Evolutionary conservation across 2,888 invertebrate species (phyloP), one percentile per base, ranked within the genome.

Genomic region (Epistrophella euchroma): DNA sequence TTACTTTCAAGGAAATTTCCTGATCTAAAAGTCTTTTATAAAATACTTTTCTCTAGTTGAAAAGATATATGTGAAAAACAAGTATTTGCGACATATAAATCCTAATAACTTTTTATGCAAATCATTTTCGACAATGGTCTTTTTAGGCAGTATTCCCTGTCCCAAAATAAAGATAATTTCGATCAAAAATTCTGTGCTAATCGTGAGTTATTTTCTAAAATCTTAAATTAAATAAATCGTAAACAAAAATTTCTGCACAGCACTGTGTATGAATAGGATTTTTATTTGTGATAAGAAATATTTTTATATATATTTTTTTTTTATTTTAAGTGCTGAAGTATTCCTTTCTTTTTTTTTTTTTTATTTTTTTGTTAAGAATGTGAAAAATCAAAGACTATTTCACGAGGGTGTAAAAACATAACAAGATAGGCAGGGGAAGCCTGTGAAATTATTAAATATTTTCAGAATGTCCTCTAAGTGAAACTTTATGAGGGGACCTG

Each of bases 381-480:
- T 28, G 28, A 71, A 84, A 80, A 84, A 80, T 80, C 80, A 76
- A 85, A 76, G 72, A 66, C 43, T 35, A 66, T 68, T 66, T 45
- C 66, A 52, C 22, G 45, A 58, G 45, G 28, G 62, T 55, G 32
- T 22, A 45, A 37, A 37, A 13, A 43, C 43, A 13, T 2, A 47
- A 58, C 25, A 19, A 11, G 58, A 64, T 40, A 70, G 68, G 47
- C 45, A 70, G 68, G 47, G 56, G 66, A 66, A 72, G 66, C 60
- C 7, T 22, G 71, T 17, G 84, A 74, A 73, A 74, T 78, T 78
- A 62, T 78, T 70, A 73, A 83, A 78, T 56, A 56, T 74, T 83
- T 74, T 62, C 45, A 66, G 58, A 72, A 60, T 77, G 76, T 64
- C 43, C 43, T 74, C 15, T 64, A 32, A 71, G 71, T 76, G 64